These are phyloP conservation scores for Chydorus sphaericus DNA, from an alignment of 2,888 invertebrate genomes.

Conservation along the genomic window DNA sequence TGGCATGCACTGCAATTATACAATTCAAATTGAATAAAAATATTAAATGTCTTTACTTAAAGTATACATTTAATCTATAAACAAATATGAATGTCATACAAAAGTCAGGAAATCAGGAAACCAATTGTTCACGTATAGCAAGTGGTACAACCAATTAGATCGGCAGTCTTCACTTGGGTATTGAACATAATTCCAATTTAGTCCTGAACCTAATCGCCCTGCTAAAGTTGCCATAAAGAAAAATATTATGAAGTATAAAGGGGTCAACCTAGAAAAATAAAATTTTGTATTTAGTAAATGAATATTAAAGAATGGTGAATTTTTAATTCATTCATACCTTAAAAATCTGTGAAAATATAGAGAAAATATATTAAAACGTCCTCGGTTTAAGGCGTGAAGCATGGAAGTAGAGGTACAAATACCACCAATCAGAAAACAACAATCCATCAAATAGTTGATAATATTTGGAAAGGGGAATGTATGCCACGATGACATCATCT, in stretches of 20 bases:
- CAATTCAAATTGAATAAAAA: too few relatives aligned
- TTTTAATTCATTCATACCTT: too few relatives aligned
- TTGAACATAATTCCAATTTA: constrained; percentile 57
- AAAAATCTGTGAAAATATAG: constrained; percentile 21
- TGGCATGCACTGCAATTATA: constrained; percentile 60
- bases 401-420: too few relatives aligned
- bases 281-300: background rate
- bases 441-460: too few relatives aligned
- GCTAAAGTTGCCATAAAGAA: constrained; percentile 57
- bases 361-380: background rate
- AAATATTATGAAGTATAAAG: constrained; percentile 54
- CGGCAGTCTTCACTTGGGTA: constrained; percentile 46
- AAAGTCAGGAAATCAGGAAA: too few relatives aligned
- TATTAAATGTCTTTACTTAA: too few relatives aligned
- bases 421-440: too few relatives aligned
- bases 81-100: too few relatives aligned
- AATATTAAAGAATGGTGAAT: constrained; percentile 11
- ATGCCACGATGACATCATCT: too few relatives aligned
- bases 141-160: constrained; percentile 56
- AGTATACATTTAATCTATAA: too few relatives aligned
- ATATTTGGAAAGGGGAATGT: too few relatives aligned
- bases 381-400: too few relatives aligned
- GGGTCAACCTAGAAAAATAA: constrained; percentile 53
- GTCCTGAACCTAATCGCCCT: constrained; percentile 51
- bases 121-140: constrained; percentile 58